Conservation (phyloP, 2,888 invertebrate species). For the Lepidocyrtoides sp. region DNA sequence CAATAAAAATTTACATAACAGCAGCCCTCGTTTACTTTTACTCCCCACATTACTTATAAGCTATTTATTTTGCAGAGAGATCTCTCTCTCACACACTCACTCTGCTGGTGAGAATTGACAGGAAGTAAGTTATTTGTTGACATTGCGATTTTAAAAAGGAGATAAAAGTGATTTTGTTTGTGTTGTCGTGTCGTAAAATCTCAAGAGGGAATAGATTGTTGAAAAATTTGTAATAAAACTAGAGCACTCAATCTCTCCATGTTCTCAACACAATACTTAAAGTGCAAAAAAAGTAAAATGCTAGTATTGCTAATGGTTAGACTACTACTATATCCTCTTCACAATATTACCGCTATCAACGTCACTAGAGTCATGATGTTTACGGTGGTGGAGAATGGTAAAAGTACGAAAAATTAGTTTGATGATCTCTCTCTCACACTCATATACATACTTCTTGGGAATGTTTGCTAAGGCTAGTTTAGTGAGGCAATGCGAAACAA, state of each 20-base stretch:
- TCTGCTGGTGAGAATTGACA: constrained; percentile 54
- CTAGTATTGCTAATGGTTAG: too few species aligned
- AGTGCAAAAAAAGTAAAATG: neutral
- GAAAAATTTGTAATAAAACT: constrained; percentile 46
- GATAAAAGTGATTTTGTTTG: constrained; percentile 47
- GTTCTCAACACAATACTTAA: constrained; percentile 24
- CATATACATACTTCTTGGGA: neutral
- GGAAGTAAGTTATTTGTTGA: constrained; percentile 78
- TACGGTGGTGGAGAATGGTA: neutral
- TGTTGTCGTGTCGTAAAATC: constrained; percentile 40
- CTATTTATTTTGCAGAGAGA: neutral
- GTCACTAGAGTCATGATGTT: neutral
- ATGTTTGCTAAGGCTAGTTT: neutral
- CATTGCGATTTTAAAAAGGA: constrained; percentile 66
- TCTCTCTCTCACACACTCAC: neutral
- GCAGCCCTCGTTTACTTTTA: constrained; percentile 28
- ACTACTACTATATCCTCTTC: constrained; percentile 7
- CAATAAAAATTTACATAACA: neutral
- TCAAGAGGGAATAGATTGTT: constrained; percentile 38
- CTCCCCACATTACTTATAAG: neutral
- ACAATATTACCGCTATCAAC: neutral
- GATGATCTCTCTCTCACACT: neutral
- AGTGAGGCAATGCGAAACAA: neutral
- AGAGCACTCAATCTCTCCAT: neutral
- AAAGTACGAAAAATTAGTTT: neutral